Conservation (phyloP, 1,140 invertebrate species). For the Yoshiicerus persimilis region DNA sequence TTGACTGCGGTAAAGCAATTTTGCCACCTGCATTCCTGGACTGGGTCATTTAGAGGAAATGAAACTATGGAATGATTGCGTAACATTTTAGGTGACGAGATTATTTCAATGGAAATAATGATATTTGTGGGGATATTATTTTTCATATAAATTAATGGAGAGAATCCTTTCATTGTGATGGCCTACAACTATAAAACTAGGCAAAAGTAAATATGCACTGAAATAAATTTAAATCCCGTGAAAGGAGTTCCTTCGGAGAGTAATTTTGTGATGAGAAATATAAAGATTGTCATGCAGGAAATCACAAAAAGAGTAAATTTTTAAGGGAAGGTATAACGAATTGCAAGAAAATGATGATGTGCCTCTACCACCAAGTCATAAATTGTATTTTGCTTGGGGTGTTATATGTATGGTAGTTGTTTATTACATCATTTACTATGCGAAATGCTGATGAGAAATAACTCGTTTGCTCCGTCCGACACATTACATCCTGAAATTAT, state of each 20-base stretch:
- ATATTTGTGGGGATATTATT: too few relatives aligned
- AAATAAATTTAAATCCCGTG: neutral
- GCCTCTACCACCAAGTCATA: neutral
- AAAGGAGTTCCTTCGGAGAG: neutral
- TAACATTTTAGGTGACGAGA: too few relatives aligned
- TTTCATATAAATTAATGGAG: too few relatives aligned
- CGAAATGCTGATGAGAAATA: neutral
- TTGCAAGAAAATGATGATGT: neutral
- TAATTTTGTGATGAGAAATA: neutral
- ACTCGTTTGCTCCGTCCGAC: conserved; percentile 3
- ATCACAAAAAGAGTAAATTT: neutral
- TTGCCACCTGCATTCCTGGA: too few relatives aligned
- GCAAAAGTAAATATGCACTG: neutral
- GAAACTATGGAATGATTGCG: too few relatives aligned
- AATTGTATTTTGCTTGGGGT: neutral
- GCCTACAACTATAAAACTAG: neutral
- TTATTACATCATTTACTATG: neutral
- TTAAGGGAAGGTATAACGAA: neutral
- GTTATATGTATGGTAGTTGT: neutral
- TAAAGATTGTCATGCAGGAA: neutral
- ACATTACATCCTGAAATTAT: conserved; percentile 25
- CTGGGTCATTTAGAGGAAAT: too few relatives aligned
- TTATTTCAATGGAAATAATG: too few relatives aligned
- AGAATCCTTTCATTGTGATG: neutral
- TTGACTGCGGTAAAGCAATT: too few relatives aligned